Evolutionary conservation across 2,113 vertebrate species (phyloP).

Genomic region (Pholis gunnellus): DNA sequence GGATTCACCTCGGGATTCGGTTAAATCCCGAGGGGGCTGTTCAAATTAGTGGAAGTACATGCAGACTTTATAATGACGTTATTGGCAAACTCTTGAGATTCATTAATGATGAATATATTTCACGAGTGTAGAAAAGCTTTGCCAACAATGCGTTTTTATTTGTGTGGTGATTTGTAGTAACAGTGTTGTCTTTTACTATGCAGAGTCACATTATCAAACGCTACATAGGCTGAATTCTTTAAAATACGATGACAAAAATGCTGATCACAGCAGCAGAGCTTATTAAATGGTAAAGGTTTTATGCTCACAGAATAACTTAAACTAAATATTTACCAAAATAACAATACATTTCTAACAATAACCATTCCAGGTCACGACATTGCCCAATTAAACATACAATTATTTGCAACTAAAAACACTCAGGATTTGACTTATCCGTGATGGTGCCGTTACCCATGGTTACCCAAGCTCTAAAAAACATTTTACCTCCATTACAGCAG

Average conservation of each 20-base stretch:
- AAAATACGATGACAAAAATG: neutral
- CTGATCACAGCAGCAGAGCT: neutral
- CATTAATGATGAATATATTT: constrained; percentile 24
- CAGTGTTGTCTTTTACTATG: neutral
- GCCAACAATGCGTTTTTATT: neutral
- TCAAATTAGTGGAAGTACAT: constrained; percentile 30
- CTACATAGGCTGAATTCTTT: neutral
- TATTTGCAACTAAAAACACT: neutral
- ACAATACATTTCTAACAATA: neutral
- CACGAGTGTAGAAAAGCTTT: neutral
- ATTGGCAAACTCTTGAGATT: constrained; percentile 5
- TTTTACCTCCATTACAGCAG: neutral
- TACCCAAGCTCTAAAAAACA: neutral
- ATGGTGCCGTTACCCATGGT: constrained; percentile 5
- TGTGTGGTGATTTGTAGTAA: constrained; percentile 1
- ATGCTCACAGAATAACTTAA: neutral
- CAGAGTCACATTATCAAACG: neutral
- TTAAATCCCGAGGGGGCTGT: constrained; percentile 50
- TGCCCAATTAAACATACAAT: neutral
- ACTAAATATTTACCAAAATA: neutral
- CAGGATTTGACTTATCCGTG: neutral
- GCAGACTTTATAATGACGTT: constrained; percentile 21
- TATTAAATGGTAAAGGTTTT: neutral
- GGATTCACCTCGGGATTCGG: constrained; percentile 25
- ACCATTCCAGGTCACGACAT: neutral